phyloP scores from a whole-genome alignment of 2,888 invertebrate genomes.

The Magallana nippona region DNA sequence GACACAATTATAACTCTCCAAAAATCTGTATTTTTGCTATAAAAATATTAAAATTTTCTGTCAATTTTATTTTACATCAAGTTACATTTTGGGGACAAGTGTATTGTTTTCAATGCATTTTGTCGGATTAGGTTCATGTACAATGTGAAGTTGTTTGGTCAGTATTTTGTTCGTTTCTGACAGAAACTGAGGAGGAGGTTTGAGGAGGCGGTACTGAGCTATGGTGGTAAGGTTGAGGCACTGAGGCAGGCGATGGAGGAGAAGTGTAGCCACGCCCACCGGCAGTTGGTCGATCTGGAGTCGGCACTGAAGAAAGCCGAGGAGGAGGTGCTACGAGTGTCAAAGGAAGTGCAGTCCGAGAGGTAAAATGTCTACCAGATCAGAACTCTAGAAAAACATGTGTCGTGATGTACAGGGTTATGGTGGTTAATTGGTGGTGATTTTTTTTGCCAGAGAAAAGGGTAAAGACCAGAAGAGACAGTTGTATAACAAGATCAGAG shows the following conservation, averaged over 20 bases:
- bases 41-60: too few species aligned
- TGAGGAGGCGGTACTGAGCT: conserved; percentile 29
- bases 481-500: conserved; percentile 52
- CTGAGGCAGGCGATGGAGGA: conserved; percentile 35
- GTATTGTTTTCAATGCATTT: too few species aligned
- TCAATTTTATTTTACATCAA: too few species aligned
- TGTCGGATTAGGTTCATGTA: too few species aligned
- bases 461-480: conserved; percentile 45
- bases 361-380: background rate
- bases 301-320: conserved; percentile 45
- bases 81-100: too few species aligned
- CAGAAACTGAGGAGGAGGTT: conserved; percentile 48
- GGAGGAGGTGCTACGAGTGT: background rate
- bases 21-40: too few species aligned
- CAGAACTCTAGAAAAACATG: too few species aligned
- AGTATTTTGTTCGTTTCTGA: background rate
- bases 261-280: conserved; percentile 9
- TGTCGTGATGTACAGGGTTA: too few species aligned
- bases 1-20: too few species aligned
- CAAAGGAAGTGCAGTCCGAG: background rate
- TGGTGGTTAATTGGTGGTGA: too few species aligned
- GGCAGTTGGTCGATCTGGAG: conserved; percentile 42
- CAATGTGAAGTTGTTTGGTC: too few species aligned
- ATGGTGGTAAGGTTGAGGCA: conserved; percentile 36
- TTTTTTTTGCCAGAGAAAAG: background rate